These are phyloP conservation scores for Amaurobius ferox DNA, from an alignment of 2,888 invertebrate species.

Conservation along the genomic window DNA sequence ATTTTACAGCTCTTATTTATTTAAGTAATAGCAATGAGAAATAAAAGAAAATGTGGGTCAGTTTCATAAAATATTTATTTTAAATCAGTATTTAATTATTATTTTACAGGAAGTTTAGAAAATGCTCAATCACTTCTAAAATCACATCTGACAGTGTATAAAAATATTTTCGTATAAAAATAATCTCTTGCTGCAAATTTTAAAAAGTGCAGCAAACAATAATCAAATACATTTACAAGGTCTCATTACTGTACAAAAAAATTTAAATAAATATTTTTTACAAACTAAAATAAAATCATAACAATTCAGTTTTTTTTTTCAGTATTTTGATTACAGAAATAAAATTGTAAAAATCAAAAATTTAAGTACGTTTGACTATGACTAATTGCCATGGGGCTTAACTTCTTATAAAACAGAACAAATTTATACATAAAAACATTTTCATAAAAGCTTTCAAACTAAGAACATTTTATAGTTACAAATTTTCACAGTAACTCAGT, in stretches of 20 bases:
- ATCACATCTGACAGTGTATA: slow-evolving; percentile 57
- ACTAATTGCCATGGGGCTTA: no score
- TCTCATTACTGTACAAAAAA: slow-evolving; percentile 42
- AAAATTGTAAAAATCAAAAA: neutral
- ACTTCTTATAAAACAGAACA: neutral
- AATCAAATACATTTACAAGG: slow-evolving; percentile 52
- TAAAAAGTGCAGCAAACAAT: slow-evolving; percentile 50
- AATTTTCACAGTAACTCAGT: neutral
- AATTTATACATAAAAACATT: neutral
- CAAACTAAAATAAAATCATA: slow-evolving; percentile 25
- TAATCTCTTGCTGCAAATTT: slow-evolving; percentile 42
- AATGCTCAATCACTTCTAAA: slow-evolving; percentile 46
- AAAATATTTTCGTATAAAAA: slow-evolving; percentile 60
- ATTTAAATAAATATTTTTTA: slow-evolving; percentile 28
- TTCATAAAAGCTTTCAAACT: neutral
- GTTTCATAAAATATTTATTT: slow-evolving; percentile 28
- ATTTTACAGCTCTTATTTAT: no score
- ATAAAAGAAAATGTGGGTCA: neutral
- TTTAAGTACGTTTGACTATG: neutral
- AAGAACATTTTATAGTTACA: neutral
- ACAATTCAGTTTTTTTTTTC: neutral
- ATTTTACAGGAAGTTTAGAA: slow-evolving; percentile 28
- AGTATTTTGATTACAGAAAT: neutral
- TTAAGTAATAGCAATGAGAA: no score
- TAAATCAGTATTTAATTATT: neutral